These are phyloP conservation scores for Agelas oroides DNA, from an alignment of 37 sponge, comb jelly and placozoan species.

Conservation along the genomic window DNA sequence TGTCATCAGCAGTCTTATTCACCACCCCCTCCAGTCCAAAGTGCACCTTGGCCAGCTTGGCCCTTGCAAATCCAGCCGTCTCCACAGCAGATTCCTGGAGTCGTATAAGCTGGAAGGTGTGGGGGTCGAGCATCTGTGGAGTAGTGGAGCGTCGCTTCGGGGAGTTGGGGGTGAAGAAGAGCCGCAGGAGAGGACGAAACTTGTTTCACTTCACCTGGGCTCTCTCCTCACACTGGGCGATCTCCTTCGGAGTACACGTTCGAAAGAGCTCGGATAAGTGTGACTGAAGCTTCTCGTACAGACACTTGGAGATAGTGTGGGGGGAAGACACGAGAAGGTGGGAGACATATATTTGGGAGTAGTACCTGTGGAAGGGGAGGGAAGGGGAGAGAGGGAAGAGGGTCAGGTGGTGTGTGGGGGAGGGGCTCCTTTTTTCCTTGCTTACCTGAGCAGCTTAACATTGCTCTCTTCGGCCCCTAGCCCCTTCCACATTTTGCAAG, in stretches of 20 bases:
- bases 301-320: neutral
- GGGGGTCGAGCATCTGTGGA: too few species aligned
- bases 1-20: neutral
- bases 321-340: neutral
- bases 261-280: conserved; percentile 12
- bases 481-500: too few species aligned
- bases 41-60: conserved; percentile 20
- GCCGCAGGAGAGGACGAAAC: conserved; percentile 4
- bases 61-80: conserved; percentile 3
- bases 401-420: too few species aligned
- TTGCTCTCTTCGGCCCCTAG: neutral
- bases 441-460: neutral
- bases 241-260: neutral
- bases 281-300: neutral
- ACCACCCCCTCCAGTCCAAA: conserved; percentile 31
- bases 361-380: conserved; percentile 44
- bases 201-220: neutral
- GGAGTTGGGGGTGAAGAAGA: conserved; percentile 7
- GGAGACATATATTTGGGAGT: neutral
- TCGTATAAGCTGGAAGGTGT: neutral
- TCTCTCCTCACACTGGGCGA: neutral
- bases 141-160: neutral
- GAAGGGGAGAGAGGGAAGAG: too few species aligned
- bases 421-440: too few species aligned
- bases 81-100: neutral